Base-by-base conservation (phyloP, 2,113 vertebrate genomes). In the Peromyscus californicus region DNA sequence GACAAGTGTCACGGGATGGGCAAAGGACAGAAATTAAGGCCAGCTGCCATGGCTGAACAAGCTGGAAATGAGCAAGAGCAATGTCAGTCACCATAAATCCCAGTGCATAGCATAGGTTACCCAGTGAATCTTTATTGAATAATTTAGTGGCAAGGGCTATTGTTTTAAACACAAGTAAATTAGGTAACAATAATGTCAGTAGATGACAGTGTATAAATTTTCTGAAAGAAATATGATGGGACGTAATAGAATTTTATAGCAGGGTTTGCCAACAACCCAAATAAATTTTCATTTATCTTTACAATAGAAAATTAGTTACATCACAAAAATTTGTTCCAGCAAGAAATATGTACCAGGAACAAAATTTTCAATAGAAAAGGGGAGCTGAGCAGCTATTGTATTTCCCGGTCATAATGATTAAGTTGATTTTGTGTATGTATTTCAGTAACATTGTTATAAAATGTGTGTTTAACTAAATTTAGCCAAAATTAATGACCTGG, bases 381-480 rank as follows among this genome's bases (percentile, higher is more conserved):
- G 63, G 48, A 36, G 12, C 17, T 74, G 63, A 54, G 39, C 9
- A 75, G 39, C 57, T 91, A 57, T 22, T 36, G 1, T 67, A 26
- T 39, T 91, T 91, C 57, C 84, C 75, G 51, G 21, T 83, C 12
- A 79, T 2, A 80, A 31, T 19, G 67, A 67, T 90, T 67, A 90
- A 67, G 70, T 59, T 92, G 51, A 61, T 70, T 74, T 54, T 94
- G 17, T 80, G 42, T 59, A 39, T n/a, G 10, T 63, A 86, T 76
- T 65, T 88, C 36, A 75, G 33, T 87, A 92, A 57, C 9, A 61
- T 59, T 4, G 11, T 96, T 96, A 76, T 26, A 72, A 86, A 93
- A 85, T 92, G 26, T 33, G 42, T 51, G 10, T 69, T 83, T 79
- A 57, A 70, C 8, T 72, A 72, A 39, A 63, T 7, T 15, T 95